phyloP scores from a whole-genome alignment of 1,140 invertebrate genomes.

The Drosophila tristis region DNA sequence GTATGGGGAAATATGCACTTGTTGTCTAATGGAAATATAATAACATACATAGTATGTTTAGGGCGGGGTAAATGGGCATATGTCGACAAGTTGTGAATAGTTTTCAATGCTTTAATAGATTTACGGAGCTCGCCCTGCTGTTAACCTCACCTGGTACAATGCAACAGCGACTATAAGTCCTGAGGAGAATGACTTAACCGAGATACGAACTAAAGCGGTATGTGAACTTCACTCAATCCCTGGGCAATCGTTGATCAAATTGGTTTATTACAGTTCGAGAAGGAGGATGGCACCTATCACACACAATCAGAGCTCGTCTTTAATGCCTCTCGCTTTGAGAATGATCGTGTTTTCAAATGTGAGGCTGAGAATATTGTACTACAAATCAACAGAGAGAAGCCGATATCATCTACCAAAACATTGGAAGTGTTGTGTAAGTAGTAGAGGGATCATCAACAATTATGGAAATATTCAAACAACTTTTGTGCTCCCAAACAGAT shows the following conservation, averaged over 20 bases:
- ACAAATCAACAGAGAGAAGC: conserved; percentile 88
- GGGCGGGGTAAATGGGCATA: not conserved
- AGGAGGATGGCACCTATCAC: conserved; percentile 90
- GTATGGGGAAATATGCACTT: conserved; percentile 35
- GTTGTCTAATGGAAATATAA: conserved; percentile 62
- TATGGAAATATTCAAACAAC: not conserved
- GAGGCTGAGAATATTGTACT: conserved; percentile 92
- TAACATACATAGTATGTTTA: conserved; percentile 12
- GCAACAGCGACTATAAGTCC: conserved; percentile 87
- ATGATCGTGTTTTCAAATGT: conserved; percentile 91
- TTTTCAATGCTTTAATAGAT: conserved; percentile 78
- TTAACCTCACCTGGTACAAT: conserved; percentile 93
- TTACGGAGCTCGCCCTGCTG: conserved; percentile 91
- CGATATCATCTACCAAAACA: conserved; percentile 88
- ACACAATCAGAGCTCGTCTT: conserved; percentile 91
- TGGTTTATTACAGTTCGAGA: conserved; percentile 57
- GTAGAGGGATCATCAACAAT: not conserved
- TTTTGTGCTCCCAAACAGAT: conserved; percentile 86
- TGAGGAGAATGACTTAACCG: conserved; percentile 77
- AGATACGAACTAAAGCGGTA: conserved; percentile 74
- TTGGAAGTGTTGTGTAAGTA: conserved; percentile 94
- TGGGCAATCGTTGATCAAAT: not conserved
- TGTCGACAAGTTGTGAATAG: conserved; percentile 24
- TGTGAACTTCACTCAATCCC: conserved; percentile 27
- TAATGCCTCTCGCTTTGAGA: conserved; percentile 91